phyloP scores from a whole-genome alignment of 1,140 invertebrate genomes.

The Drosophila sturtevanti region DNA sequence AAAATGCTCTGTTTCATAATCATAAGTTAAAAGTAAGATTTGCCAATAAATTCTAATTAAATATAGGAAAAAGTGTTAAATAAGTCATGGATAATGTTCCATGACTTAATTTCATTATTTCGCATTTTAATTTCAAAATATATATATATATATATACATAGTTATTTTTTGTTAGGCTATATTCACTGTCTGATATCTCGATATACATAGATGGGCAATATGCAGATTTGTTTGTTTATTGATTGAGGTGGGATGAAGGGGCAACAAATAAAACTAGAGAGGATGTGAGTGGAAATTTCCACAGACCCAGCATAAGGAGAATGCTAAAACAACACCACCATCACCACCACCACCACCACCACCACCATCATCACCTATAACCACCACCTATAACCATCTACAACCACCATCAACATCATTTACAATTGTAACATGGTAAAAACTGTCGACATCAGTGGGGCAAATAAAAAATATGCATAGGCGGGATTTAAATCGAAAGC shows the following conservation, averaged over 20 bases:
- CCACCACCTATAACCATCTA: not conserved
- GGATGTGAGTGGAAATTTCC: not conserved
- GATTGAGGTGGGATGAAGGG: slow-evolving; percentile 33
- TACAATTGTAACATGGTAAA: not conserved
- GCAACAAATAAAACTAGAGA: slow-evolving; percentile 24
- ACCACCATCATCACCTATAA: not conserved
- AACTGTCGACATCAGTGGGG: slow-evolving; percentile 30
- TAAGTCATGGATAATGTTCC: not conserved
- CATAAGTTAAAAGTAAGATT: too few species aligned
- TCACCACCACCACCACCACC: not conserved
- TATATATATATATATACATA: too few species aligned
- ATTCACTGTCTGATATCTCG: slow-evolving; percentile 23
- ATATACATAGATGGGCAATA: slow-evolving; percentile 28
- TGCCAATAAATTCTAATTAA: too few species aligned
- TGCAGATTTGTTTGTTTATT: slow-evolving; percentile 70
- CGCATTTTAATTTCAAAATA: too few species aligned
- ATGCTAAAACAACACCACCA: slow-evolving; percentile 8
- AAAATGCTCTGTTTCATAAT: too few species aligned
- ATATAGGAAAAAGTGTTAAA: not conserved
- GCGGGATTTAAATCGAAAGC: slow-evolving; percentile 43
- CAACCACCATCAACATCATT: not conserved
- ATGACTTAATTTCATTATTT: too few species aligned
- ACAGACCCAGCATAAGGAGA: slow-evolving; percentile 40
- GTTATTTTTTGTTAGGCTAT: not conserved
- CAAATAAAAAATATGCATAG: slow-evolving; percentile 36